Evolutionary conservation across 2,113 vertebrate genomes (phyloP), one percentile per base, ranked within the genome.

Genomic region (Hypanus sabinus): DNA sequence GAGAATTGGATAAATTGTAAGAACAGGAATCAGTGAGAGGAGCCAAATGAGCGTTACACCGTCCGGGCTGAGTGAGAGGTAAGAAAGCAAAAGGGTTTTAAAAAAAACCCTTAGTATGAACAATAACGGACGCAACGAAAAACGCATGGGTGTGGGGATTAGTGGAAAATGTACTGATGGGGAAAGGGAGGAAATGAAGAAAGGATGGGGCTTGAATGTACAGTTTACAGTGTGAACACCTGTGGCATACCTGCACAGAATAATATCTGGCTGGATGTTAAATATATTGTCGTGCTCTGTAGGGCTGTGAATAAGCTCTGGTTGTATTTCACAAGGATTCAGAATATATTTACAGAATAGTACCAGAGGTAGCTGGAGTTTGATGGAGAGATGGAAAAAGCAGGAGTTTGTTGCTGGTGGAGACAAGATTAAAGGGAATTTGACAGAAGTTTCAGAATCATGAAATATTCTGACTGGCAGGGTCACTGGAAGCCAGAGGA

Each of bases 41-140:
- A 93, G 85, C 90, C 90, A 93, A 93, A 93, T 93, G 90, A 93
- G 90, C 90, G 38, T 93, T 38, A 93, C 90, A 93, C 90, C 90
- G 70, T 73, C 90, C 90, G 90, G 90, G 5, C 68, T 93, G 90
- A 93, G 90, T 46, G 90, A 93, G 90, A 93, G 90, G 90, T 93
- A 73, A 93, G 90, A 14, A 5, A 0, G 1, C 81, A 11, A 30
- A 24, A 22, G 36, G 33, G 9, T 36, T 46, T 46, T 46, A 46
- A 46, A 46, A 16, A 80, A 77, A 33, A 30, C n/a, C n/a, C 9
- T 10, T 1, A 1, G 12, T 46, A 27, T 20, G 16, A 81, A 80
- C 14, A 38, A 38, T 38, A 81, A 81, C 36, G 5, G 38, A 22
- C 76, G 36, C n/a, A 79, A 30, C n/a, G 11, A 10, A n/a, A n/a